Base-by-base conservation (phyloP, 2,888 invertebrate genomes). In the Lepidonotus clava region DNA sequence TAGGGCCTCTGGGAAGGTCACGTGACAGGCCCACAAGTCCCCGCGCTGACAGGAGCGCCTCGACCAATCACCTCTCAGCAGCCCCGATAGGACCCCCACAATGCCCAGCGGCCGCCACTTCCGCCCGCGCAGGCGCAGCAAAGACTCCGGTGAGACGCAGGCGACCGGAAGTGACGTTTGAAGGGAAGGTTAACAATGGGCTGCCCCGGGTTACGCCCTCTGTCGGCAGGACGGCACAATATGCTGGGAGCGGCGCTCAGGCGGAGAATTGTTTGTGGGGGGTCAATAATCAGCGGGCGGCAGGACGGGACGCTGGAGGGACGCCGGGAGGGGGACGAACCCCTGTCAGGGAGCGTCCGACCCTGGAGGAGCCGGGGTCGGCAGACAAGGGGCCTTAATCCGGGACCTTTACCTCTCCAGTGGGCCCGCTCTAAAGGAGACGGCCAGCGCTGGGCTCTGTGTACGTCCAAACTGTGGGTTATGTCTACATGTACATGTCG, bases 151-250 rank as follows among this genome's bases (percentile, higher is more conserved):
- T 61, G 61, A 61, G 61, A 32, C 11, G 14, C 18, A 40, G 38
- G 76, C 46, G 46, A 80, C 24, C 80, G 80, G 80, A 80, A 80
- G 46, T 80, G 80, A 80, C 80, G 80, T 80, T 80, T 80, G 80
- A 80, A 80, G 46, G 80, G 80, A 80, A 80, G 80, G 80, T 80
- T 80, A 80, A 80, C 80, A 80, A 80, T 80, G 32, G 80, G 46
- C 34, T 80, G 80, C 46, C 51, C n/a, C 28, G 46, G 80, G 80
- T 51, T 51, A 80, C 51, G 80, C 46, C 80, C 80, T 80, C 80
- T 80, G 80, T 80, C 80, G 80, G 41, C 46, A 80, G 80, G 80
- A 80, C 80, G 80, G 80, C 40, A 80, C 80, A 80, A 80, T 80
- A 80, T 80, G 80, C n/a, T 80, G 80, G 80, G 32, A 28, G 46